A percentile compares a stretch with the other conserved stretches of the same genome.
These are phyloP conservation scores for Parus major DNA, from an alignment of 2,113 vertebrate species.

Conservation along the genomic window DNA sequence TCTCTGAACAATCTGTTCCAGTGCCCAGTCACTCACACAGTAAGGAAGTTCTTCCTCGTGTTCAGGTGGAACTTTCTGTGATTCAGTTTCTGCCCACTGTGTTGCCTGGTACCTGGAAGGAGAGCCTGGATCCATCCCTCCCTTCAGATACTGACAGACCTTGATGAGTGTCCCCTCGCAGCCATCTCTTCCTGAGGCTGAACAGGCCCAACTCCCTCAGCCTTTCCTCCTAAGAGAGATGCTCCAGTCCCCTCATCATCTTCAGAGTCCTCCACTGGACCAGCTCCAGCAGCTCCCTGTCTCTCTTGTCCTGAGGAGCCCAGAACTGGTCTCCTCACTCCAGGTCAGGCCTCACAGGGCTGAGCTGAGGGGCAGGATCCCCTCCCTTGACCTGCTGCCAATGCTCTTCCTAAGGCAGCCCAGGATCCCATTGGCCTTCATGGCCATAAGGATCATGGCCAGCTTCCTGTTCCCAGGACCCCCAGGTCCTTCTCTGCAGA, in stretches of 20 bases:
- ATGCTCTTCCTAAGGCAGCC: background rate
- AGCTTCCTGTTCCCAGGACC: background rate
- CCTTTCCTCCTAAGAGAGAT: background rate
- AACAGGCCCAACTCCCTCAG: background rate
- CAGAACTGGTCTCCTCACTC: background rate
- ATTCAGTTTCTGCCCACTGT: background rate
- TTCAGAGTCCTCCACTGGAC: background rate
- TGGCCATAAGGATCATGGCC: background rate
- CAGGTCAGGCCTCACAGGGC: background rate
- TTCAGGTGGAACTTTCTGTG: background rate
- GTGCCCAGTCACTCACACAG: fast-evolving
- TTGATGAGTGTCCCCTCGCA: background rate
- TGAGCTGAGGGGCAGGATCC: background rate
- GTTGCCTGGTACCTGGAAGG: background rate
- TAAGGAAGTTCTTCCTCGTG: background rate
- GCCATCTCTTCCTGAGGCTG: background rate
- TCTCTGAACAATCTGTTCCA: background rate
- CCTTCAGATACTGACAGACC: background rate
- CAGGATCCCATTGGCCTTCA: background rate
- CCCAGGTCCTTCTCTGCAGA: background rate
- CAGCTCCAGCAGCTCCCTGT: background rate
- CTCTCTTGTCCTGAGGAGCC: background rate
- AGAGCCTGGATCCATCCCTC: background rate
- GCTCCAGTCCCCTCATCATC: background rate
- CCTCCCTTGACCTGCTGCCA: fast-evolving